A percentile compares a stretch with the other conserved stretches of the same genome.
phyloP scores from a whole-genome alignment of 2,113 vertebrate species.

The Triplophysa siluroides region DNA sequence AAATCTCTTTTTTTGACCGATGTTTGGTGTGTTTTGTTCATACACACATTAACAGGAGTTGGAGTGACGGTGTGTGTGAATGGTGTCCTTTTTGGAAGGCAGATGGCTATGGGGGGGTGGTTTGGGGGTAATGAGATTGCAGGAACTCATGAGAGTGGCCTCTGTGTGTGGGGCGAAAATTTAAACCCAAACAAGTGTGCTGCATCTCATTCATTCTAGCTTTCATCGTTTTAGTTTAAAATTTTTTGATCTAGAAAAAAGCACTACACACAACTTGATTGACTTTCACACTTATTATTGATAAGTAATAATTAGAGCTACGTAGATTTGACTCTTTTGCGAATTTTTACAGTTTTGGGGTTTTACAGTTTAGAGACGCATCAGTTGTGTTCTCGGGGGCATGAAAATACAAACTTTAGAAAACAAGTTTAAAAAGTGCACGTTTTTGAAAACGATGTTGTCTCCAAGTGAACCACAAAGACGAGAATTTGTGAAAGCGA shows the following conservation, averaged over 20 bases:
- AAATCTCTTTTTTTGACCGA: background rate
- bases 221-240: background rate
- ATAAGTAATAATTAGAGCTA: too few species aligned
- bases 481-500: too few species aligned
- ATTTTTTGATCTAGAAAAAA: background rate
- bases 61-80: constrained; percentile 2
- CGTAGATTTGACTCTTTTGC: too few species aligned
- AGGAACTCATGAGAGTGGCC: constrained; percentile 22
- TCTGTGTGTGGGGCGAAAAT: constrained; percentile 61
- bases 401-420: too few species aligned
- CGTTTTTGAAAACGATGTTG: too few species aligned
- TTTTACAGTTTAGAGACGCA: too few species aligned
- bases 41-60: constrained; percentile 29
- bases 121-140: constrained; percentile 27
- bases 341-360: too few species aligned
- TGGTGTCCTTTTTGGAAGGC: constrained; percentile 40
- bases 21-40: constrained; percentile 29
- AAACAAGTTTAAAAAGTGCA: too few species aligned
- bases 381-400: too few species aligned
- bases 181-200: constrained; percentile 69
- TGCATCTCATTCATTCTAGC: constrained; percentile 6
- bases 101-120: constrained; percentile 6
- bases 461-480: too few species aligned
- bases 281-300: too few species aligned
- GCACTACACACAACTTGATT: background rate